Evolutionary conservation across 2,797 vertebrate genomes (phyloP).

Genomic region (Saxicola maurus): DNA sequence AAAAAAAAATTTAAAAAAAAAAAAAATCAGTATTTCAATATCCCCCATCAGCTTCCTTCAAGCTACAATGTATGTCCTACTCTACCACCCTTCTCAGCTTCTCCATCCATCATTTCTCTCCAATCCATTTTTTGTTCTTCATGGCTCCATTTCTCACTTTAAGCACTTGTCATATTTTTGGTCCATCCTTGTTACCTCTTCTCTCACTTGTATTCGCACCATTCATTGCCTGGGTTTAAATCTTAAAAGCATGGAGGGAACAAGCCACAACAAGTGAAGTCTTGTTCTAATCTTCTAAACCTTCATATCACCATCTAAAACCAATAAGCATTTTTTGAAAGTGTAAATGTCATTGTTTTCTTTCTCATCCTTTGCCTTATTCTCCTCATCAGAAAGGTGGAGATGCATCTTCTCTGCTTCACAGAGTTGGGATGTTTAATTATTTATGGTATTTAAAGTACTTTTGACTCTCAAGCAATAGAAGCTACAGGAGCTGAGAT

Average conservation of each 20-base stretch:
- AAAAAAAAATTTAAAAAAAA: neutral
- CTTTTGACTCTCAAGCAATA: constrained; percentile 11
- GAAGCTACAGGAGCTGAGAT: constrained; percentile 11
- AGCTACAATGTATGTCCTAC: neutral
- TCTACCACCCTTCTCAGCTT: neutral
- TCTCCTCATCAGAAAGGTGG: neutral
- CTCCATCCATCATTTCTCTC: neutral
- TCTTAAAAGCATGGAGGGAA: neutral
- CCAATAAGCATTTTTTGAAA: constrained; percentile 11
- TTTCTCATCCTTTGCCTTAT: neutral
- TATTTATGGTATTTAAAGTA: constrained; percentile 56
- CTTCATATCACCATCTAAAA: neutral
- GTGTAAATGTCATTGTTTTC: neutral
- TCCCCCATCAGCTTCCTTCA: neutral
- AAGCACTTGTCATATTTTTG: neutral
- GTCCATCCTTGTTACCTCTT: neutral
- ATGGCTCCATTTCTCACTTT: neutral
- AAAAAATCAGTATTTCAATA: neutral
- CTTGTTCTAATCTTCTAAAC: neutral
- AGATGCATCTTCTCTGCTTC: constrained; percentile 5
- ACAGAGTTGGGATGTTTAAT: constrained; percentile 20
- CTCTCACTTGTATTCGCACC: neutral
- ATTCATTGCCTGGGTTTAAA: neutral
- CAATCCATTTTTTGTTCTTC: neutral
- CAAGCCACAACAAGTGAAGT: neutral